These are phyloP conservation scores for Microplitis mediator DNA, from an alignment of 1,140 invertebrate genomes.

Conservation along the genomic window DNA sequence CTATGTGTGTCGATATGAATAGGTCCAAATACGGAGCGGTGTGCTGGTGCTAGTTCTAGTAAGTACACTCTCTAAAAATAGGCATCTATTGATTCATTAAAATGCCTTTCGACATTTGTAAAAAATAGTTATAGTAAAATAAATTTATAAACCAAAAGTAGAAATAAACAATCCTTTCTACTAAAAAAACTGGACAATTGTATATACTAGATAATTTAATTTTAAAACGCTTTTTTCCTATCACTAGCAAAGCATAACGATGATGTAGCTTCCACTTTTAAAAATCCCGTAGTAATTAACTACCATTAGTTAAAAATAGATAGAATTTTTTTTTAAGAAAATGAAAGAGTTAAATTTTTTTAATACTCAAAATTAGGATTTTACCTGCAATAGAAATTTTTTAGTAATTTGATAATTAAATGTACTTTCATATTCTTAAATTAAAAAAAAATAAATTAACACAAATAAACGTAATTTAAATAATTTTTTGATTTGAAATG, in stretches of 20 bases:
- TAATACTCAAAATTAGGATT: too few relatives aligned
- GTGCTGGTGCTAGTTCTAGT: conserved; percentile 65
- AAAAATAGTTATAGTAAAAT: background rate
- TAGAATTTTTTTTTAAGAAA: background rate
- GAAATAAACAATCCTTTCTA: background rate
- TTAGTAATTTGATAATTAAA: background rate
- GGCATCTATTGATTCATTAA: conserved; percentile 16
- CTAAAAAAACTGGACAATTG: background rate
- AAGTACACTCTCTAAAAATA: conserved; percentile 58
- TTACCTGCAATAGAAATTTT: background rate
- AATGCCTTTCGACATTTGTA: conserved; percentile 5
- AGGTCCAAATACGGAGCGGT: conserved; percentile 66
- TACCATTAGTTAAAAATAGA: background rate
- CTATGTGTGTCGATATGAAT: conserved; percentile 59
- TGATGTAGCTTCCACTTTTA: background rate
- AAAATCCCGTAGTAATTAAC: background rate
- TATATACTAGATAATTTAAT: background rate
- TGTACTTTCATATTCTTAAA: background rate
- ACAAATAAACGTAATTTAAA: conserved; percentile 10
- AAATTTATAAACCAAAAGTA: background rate
- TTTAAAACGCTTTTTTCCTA: background rate
- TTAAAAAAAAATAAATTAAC: background rate
- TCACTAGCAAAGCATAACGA: too few relatives aligned
- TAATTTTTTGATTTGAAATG: conserved; percentile 56
- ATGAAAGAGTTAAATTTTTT: background rate